These are phyloP conservation scores for Sinocyclocheilus maitianheensis DNA, from an alignment of 2,113 vertebrate genomes.

Conservation along the genomic window DNA sequence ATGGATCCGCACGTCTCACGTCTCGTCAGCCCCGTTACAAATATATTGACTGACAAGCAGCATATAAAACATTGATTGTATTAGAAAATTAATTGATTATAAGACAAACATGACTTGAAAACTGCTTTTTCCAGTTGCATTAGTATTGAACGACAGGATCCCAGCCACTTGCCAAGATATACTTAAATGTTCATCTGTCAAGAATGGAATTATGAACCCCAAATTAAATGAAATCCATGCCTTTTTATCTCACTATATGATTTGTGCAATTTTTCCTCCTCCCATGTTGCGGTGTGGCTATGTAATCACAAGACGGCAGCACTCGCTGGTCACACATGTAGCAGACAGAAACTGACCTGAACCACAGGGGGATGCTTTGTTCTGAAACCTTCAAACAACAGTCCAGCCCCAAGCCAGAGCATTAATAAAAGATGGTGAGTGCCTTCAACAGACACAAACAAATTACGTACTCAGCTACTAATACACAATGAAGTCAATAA, in stretches of 20 bases:
- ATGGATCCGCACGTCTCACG: no score
- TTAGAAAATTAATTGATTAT: neutral
- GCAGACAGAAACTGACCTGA: neutral
- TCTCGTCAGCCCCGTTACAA: no score
- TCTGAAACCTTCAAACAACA: neutral
- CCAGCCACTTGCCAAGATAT: neutral
- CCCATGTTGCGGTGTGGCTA: slow-evolving; percentile 7
- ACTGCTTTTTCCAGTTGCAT: neutral
- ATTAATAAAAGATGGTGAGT: neutral
- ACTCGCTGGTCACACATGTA: neutral
- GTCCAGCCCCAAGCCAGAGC: neutral
- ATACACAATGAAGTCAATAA: no score
- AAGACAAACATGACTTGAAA: neutral
- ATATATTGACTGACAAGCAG: neutral
- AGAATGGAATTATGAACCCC: neutral
- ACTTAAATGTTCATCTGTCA: neutral
- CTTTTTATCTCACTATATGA: neutral
- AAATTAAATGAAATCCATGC: neutral
- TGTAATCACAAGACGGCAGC: slow-evolving; percentile 47
- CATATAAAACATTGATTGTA: neutral
- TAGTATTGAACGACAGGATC: neutral
- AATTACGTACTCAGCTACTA: neutral
- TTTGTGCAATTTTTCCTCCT: slow-evolving; percentile 16
- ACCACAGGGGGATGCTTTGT: neutral
- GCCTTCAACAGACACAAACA: slow-evolving; percentile 11